phyloP scores from a whole-genome alignment of 2,888 invertebrate species.

The Shargacucullia verbasci region DNA sequence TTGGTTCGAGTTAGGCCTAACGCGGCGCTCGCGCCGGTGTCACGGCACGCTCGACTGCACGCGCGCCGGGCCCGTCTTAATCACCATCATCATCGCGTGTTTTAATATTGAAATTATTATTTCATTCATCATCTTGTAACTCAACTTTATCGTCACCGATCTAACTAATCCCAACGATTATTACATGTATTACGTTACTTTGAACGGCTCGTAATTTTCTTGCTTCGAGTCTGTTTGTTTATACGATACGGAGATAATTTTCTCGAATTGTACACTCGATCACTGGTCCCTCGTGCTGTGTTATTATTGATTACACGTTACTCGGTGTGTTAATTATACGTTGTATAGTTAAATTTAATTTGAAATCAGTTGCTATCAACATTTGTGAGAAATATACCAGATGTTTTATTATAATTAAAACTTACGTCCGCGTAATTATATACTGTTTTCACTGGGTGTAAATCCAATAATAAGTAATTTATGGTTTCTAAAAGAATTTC shows the following conservation, averaged over 20 bases:
- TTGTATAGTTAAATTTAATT: conserved; percentile 79
- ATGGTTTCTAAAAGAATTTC: conserved; percentile 35
- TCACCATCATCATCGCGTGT: conserved; percentile 78
- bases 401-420: conserved; percentile 62
- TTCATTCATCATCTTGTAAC: conserved; percentile 82
- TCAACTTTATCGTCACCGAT: conserved; percentile 80
- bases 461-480: conserved; percentile 55
- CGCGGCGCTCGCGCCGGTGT: conserved; percentile 74
- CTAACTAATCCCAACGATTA: conserved; percentile 83
- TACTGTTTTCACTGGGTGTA: conserved; percentile 52
- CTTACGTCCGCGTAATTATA: conserved; percentile 57
- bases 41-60: conserved; percentile 74
- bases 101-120: conserved; percentile 84
- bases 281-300: conserved; percentile 72
- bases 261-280: conserved; percentile 74
- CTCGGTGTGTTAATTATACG: conserved; percentile 81
- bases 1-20: conserved; percentile 84
- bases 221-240: conserved; percentile 81
- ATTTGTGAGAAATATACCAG: conserved; percentile 58
- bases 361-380: conserved; percentile 67
- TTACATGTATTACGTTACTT: conserved; percentile 85
- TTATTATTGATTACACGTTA: conserved; percentile 85
- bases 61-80: conserved; percentile 71
- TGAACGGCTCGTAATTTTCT: conserved; percentile 80
- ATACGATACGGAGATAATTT: conserved; percentile 76